Evolutionary conservation across 2,797 vertebrate species (phyloP).

Genomic region (Pseudochirops corinnae): DNA sequence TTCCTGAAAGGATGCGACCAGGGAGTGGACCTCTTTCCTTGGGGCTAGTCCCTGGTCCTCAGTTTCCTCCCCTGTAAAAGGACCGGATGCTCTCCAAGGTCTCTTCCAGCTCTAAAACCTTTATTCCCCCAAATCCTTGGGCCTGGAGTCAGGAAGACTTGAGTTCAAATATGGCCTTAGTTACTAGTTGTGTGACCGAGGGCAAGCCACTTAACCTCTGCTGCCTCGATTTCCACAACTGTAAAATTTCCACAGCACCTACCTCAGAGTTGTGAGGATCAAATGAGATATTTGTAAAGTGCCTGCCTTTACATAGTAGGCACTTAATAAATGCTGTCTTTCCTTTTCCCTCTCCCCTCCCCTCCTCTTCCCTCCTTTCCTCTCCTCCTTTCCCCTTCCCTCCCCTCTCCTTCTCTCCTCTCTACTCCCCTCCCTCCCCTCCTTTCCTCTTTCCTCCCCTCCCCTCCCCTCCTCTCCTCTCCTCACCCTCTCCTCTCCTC

Average conservation of each 20-base stretch:
- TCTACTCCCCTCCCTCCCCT: too few relatives aligned
- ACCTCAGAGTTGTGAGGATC: background rate
- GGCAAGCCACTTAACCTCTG: background rate
- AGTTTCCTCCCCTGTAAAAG: background rate
- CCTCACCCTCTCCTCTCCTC: too few relatives aligned
- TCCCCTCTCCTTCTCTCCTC: too few relatives aligned
- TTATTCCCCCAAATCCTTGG: background rate
- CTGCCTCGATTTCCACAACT: background rate
- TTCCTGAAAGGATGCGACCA: background rate
- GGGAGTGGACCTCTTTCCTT: background rate
- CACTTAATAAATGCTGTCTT: background rate
- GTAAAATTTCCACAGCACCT: background rate
- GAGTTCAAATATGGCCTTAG: background rate
- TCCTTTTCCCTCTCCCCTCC: background rate
- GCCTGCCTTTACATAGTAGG: background rate
- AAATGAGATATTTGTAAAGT: background rate
- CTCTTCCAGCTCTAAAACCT: background rate
- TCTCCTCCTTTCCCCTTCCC: too few relatives aligned
- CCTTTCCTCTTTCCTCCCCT: background rate
- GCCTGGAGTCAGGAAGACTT: background rate
- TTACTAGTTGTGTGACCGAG: background rate
- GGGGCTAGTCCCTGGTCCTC: background rate
- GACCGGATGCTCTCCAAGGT: background rate
- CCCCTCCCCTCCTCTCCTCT: fast-evolving
- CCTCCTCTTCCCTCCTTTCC: too few relatives aligned